Base-by-base conservation (phyloP, 2,888 invertebrate species). In the Diaperis boleti region DNA sequence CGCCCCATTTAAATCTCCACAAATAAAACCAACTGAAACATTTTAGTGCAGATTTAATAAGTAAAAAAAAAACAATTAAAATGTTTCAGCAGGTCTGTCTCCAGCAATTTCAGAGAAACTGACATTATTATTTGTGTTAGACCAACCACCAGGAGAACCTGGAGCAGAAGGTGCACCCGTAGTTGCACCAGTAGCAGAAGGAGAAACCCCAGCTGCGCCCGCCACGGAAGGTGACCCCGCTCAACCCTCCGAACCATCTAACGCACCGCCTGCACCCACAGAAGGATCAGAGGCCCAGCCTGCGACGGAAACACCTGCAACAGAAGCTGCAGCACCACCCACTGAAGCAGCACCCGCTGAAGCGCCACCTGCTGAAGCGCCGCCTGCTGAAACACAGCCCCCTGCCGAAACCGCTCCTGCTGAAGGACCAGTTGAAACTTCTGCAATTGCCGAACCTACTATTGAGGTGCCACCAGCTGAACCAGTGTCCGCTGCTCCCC, bases 311-410 rank as follows among this genome's bases (percentile, higher is more conserved):
- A 71, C 66, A 22, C 72, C 64, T 33, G 65, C 72, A 20, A 76
- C 79, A 2, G 81, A 75, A 62, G 76, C 76, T 61, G 79, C 75
- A 14, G 74, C 74, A 18, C 67, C 69, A 15, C 47, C 70, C 18
- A 63, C 70, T n/a, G 73, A 69, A 62, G 70, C 78, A 35, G 74
- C 79, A 0, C 81, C 61, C 17, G 11, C 78, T 41, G 74, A n/a
- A n/a, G n/a, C n/a, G n/a, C n/a, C 79, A 0, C 81, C 62, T 15
- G 64, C 64, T 29, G 65, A 62, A 41, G 55, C 55, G 6, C 59
- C 64, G 6, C 59, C 64, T 13, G 52, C 17, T 17, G 41, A 29
- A 15, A 10, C 57, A 31, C 33, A 26, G 5, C 17, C 41, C 39
- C 72, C 72, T 14, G 65, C 69, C 18, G 68, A 26, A 2, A 8